Evolutionary conservation across 2,888 invertebrate species (phyloP).

Genomic region (Geotrupes spiniger): DNA sequence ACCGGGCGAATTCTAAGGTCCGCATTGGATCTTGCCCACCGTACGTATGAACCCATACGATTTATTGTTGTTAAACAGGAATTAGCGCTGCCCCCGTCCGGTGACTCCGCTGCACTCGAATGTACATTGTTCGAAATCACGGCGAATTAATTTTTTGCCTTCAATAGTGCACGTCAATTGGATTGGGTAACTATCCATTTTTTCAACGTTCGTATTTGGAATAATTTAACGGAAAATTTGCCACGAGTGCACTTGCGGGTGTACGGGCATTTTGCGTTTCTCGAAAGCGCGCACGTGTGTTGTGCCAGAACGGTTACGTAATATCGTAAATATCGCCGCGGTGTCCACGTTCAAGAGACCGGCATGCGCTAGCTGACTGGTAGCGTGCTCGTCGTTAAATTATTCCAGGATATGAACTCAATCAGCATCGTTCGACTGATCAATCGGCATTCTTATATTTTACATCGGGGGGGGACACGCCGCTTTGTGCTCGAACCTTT

Average conservation of each 20-base stretch:
- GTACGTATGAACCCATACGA: conserved; percentile 26
- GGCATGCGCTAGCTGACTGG: conserved; percentile 19
- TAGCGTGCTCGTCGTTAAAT: conserved; percentile 45
- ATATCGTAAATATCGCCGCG: conserved; percentile 20
- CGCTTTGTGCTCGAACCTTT: conserved; percentile 27
- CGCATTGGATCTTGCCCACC: conserved; percentile 27
- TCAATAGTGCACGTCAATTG: too few species aligned
- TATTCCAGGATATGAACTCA: conserved; percentile 47
- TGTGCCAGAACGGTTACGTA: conserved; percentile 12
- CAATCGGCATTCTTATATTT: conserved; percentile 43
- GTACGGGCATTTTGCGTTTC: neutral
- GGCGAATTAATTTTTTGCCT: too few species aligned
- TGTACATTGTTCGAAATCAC: neutral
- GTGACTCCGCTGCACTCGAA: conserved; percentile 9
- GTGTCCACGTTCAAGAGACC: conserved; percentile 12
- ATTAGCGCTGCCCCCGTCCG: conserved; percentile 28
- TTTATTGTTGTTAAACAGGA: conserved; percentile 38
- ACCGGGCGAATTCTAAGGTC: conserved; percentile 28
- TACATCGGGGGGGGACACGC: conserved; percentile 23
- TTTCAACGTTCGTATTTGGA: too few species aligned
- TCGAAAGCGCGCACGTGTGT: conserved; percentile 10
- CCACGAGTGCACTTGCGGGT: neutral
- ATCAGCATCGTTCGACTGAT: conserved; percentile 44
- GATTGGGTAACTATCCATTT: too few species aligned
- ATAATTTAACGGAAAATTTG: too few species aligned